Conservation (phyloP, 1,140 invertebrate genomes). For the Branchinecta lindahli region DNA sequence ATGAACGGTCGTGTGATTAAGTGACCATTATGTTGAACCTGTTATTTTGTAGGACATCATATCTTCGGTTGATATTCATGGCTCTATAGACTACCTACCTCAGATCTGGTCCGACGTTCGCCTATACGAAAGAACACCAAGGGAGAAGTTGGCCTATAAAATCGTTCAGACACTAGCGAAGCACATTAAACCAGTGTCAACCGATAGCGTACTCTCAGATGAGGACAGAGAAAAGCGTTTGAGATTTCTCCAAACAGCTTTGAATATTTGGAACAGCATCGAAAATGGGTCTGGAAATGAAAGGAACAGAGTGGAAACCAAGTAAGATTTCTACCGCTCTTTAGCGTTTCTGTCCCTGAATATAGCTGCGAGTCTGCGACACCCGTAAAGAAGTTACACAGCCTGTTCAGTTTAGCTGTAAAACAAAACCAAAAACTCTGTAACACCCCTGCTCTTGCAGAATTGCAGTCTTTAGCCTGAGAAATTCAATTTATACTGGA, state of each 20-base stretch:
- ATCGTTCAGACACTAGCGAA: neutral
- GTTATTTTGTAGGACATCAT: neutral
- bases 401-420: no score
- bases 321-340: no score
- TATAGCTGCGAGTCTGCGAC: no score
- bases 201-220: neutral
- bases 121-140: neutral
- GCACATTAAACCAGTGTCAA: neutral
- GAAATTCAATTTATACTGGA: no score
- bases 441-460: no score
- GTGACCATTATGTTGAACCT: neutral
- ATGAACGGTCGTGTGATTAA: no score
- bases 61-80: neutral
- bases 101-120: neutral
- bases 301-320: neutral
- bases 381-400: no score
- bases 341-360: no score
- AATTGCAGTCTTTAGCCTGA: no score
- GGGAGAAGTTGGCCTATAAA: neutral
- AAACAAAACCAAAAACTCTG: no score
- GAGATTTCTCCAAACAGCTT: neutral
- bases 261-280: neutral
- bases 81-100: neutral
- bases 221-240: neutral
- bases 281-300: neutral